Base-by-base conservation (phyloP, 92 coral and sea anemone genomes). In the Palythoa heliodiscus region DNA sequence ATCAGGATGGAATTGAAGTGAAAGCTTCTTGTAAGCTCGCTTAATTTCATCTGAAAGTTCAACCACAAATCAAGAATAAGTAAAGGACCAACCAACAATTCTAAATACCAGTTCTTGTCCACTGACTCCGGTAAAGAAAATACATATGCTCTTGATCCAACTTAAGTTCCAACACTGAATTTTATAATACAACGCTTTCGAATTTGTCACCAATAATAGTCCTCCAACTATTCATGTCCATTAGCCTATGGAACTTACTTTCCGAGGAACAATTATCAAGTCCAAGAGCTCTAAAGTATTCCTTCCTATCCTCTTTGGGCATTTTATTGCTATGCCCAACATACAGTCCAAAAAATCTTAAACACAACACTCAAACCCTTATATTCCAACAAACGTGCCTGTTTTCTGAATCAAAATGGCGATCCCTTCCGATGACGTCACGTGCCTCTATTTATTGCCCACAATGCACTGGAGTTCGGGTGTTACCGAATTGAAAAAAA, bases 271-370 rank as follows among this genome's bases (percentile, higher is more conserved):
- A 91, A 80, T 77, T 91, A 69, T 93, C 98, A 68, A 97, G 89
- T 84, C 95, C 96, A 58, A 97, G 95, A 86, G 90, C 83, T 92
- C 91, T 95, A 88, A 93, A 92, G 87, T 82, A 88, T 86, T 95
- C 96, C 77, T 91, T 93, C 92, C 89, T 95, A 64, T 95, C 98
- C 90, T 94, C 99, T 90, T 95, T 97, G 82, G 99, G 99, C 99
- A 97, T 97, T 88, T 90, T 97, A 75, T 87, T 37, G 88, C 84
- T 82, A 81, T 92, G 71, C 89, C 86, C 89, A 69, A 90, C 93
- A 92, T 92, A 89, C 92, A 93, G 86, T 77, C 88, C 72, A 78
- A 88, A 87, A 93, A 93, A 85, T 90, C 92, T 77, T 78, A 86
- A 90, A 83, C 87, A 89, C 87, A 89, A 89, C 86, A 86, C 89